These are phyloP conservation scores for Temnothorax rugatulus DNA, from an alignment of 2,888 invertebrate species.

Conservation along the genomic window DNA sequence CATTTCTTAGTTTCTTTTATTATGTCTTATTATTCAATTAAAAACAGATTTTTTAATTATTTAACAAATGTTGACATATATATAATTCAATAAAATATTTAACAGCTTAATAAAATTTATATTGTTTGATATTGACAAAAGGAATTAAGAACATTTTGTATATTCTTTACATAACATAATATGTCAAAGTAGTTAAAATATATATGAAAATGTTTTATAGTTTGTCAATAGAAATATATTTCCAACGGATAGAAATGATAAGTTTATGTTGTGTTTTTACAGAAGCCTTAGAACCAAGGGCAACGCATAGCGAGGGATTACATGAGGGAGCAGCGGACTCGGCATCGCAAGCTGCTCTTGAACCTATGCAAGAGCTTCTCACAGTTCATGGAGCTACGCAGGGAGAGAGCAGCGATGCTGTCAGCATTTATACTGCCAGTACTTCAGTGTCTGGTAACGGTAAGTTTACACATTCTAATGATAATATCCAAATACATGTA, in stretches of 20 bases:
- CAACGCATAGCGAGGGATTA: slow-evolving; percentile 78
- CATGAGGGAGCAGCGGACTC: slow-evolving; percentile 80
- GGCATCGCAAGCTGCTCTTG: slow-evolving; percentile 74
- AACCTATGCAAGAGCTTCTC: slow-evolving; percentile 80
- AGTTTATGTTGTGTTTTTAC: slow-evolving; percentile 50
- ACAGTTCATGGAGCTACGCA: slow-evolving; percentile 80
- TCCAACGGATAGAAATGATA: not conserved
- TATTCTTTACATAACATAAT: not conserved
- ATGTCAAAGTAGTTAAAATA: not conserved
- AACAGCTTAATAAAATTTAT: slow-evolving; percentile 37
- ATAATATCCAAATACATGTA: slow-evolving; percentile 11
- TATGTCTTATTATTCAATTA: slow-evolving; percentile 67
- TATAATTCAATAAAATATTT: not conserved
- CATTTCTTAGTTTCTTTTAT: slow-evolving; percentile 76
- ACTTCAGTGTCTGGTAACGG: slow-evolving; percentile 85
- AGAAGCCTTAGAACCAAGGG: slow-evolving; percentile 82
- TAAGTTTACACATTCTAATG: slow-evolving; percentile 65
- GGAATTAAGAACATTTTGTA: slow-evolving; percentile 1
- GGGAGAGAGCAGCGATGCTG: slow-evolving; percentile 83
- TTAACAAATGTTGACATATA: slow-evolving; percentile 23
- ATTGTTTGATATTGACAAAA: slow-evolving; percentile 1
- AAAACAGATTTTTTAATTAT: slow-evolving; percentile 44
- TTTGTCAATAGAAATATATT: not conserved
- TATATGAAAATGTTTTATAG: not conserved
- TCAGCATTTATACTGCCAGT: slow-evolving; percentile 84